Evolutionary conservation across 2,113 vertebrate species (phyloP), one percentile per base, ranked within the genome.

Genomic region (Siniperca chuatsi): DNA sequence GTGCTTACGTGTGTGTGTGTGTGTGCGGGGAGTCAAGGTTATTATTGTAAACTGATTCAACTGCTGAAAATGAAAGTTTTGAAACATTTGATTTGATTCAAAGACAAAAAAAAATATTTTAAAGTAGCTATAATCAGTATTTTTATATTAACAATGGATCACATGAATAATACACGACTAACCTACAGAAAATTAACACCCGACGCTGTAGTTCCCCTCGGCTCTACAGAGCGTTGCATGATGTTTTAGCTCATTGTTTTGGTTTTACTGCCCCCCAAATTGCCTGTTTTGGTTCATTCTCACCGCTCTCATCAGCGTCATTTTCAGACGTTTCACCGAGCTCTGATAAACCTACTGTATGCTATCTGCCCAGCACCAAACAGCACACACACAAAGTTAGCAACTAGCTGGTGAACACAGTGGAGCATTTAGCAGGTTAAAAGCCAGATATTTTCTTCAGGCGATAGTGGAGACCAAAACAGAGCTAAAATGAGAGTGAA

Each of bases 21-120:
- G 37, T 40, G n/a, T 48, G 12, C 29, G 1, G 55, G 20, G 8
- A 15, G 48, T 57, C 21, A 86, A 84, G 87, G 85, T 87, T 77
- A 81, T 83, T 79, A 52, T n/a, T 73, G 54, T 50, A 66, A 60
- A 81, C 16, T 10, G 42, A 87, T 57, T 86, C 46, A 55, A 13
- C 42, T 50, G 3, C n/a, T 70, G 16, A 75, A 61, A 21, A 50
- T 4, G 2, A 23, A 9, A 33, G 4, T 10, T 16, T 48, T 13
- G 2, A 42, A 50, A 35, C 21, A 64, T 10, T 6, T 35, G 3
- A 75, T 29, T 76, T 67, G n/a, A 33, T 55, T 40, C 21, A 16
- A 7, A 35, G n/a, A 33, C 35, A 2, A 18, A 60, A 44, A 44
- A 44, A 44, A 1, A 8, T 1, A 16, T 33, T 33, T 33, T 33